These are phyloP conservation scores for Cantharis rufa DNA, from an alignment of 2,888 invertebrate species.

Conservation along the genomic window DNA sequence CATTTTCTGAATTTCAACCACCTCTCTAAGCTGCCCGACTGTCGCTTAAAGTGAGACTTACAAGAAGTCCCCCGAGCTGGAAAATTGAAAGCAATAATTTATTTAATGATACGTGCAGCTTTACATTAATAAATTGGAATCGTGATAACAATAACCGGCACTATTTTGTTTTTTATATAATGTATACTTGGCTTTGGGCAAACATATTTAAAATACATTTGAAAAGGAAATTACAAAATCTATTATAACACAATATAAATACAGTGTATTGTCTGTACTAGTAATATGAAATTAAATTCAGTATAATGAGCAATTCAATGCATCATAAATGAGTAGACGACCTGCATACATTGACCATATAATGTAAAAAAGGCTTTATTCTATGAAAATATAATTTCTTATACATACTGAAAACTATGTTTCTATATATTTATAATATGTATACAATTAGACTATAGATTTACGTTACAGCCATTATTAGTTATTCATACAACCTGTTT, in stretches of 20 bases:
- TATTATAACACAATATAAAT: not conserved
- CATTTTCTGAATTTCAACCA: no score
- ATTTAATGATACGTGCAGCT: no score
- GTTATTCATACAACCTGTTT: not conserved
- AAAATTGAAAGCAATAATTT: no score
- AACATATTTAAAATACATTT: not conserved
- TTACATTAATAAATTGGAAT: not conserved
- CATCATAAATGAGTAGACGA: constrained; percentile 7
- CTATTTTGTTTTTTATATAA: not conserved
- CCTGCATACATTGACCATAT: constrained; percentile 2
- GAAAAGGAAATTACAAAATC: not conserved
- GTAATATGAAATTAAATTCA: constrained; percentile 7
- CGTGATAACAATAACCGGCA: not conserved
- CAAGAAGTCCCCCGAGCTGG: no score
- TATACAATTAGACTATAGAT: not conserved
- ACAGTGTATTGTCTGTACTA: not conserved
- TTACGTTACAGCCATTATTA: not conserved
- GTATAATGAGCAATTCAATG: not conserved
- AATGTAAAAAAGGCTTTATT: not conserved
- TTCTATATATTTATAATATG: not conserved
- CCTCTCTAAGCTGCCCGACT: no score
- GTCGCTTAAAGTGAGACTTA: no score
- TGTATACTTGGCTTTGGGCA: not conserved
- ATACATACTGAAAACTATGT: not conserved
- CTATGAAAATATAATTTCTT: not conserved